Evolutionary conservation across 2,888 invertebrate genomes (phyloP).

Genomic region (Lasioglossum pauxillum): DNA sequence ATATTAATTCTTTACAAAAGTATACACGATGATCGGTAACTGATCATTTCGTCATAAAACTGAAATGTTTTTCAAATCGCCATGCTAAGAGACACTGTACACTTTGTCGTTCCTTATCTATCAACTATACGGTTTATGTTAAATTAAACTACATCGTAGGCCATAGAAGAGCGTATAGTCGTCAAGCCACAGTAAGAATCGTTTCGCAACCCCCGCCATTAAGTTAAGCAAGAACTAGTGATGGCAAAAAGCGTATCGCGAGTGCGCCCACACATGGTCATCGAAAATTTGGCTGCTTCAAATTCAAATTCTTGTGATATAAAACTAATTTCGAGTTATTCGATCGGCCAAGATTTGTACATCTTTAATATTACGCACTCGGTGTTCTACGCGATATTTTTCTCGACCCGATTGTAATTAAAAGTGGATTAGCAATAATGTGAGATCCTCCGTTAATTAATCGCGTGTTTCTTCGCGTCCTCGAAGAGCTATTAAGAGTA

Average conservation of each 20-base stretch:
- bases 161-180: neutral
- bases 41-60: neutral
- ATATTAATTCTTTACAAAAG: neutral
- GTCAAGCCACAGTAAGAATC: neutral
- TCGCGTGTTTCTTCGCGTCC: conserved; percentile 11
- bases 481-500: conserved; percentile 12
- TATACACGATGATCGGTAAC: neutral
- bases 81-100: neutral
- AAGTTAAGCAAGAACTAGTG: neutral
- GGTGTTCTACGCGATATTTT: neutral
- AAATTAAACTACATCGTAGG: neutral
- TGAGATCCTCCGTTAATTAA: conserved; percentile 11
- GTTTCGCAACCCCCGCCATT: neutral
- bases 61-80: neutral
- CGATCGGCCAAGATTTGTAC: neutral
- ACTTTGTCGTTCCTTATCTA: neutral
- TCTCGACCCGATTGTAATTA: neutral
- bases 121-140: neutral
- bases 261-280: neutral
- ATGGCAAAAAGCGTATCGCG: neutral
- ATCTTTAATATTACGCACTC: neutral
- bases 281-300: neutral
- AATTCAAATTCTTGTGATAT: neutral
- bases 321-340: neutral
- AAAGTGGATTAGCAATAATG: conserved; percentile 3